phyloP scores from a whole-genome alignment of 2,113 vertebrate genomes.

The Syngnathus floridae region DNA sequence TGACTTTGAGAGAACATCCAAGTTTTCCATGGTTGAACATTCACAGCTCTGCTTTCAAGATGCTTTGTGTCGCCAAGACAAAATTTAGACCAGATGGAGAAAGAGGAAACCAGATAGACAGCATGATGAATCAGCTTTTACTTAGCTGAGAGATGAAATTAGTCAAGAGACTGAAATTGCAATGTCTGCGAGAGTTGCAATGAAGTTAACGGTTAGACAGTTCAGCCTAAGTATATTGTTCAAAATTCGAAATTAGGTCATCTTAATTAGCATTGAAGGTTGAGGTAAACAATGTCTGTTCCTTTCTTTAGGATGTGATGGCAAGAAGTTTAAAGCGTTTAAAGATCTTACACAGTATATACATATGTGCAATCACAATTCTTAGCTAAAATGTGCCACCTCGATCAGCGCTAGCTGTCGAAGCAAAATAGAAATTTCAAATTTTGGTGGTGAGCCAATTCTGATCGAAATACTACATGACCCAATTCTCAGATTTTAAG shows the following conservation, averaged over 20 bases:
- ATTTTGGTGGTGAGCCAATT: no score
- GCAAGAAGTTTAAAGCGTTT: no score
- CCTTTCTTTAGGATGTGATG: no score
- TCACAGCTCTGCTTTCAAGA: constrained; percentile 44
- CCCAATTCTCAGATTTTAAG: not conserved
- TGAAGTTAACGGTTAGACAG: not conserved
- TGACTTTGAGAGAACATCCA: constrained; percentile 15
- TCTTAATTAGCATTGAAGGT: no score
- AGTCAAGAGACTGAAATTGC: not conserved
- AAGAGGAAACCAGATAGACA: constrained; percentile 1
- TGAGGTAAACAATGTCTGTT: no score
- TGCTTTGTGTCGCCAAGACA: constrained; percentile 20
- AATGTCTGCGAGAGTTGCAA: not conserved
- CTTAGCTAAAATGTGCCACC: no score
- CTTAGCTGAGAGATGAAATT: not conserved
- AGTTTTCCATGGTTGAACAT: constrained; percentile 38
- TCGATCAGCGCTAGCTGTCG: no score
- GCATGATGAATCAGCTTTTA: constrained; percentile 51
- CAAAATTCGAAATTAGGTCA: no score
- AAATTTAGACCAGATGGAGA: constrained; percentile 55
- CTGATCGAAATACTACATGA: not conserved
- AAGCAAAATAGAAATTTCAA: no score
- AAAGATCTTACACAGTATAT: no score
- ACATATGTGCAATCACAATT: no score
- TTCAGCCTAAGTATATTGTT: not conserved